phyloP scores from a whole-genome alignment of 1,140 invertebrate genomes.

The Cyclargus thomasi region DNA sequence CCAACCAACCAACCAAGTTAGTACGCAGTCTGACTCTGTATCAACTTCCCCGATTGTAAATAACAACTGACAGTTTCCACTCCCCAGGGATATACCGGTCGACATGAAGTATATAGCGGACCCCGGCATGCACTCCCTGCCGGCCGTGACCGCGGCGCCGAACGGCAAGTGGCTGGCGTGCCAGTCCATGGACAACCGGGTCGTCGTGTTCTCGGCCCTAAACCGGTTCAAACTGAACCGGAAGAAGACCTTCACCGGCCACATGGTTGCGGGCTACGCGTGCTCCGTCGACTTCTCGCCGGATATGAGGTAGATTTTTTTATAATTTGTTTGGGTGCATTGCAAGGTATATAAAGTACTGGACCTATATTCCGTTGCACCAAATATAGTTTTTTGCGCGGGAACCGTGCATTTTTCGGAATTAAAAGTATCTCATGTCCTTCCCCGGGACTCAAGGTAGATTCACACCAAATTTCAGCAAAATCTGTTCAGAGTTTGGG shows the following conservation, averaged over 20 bases:
- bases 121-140: constrained; percentile 99
- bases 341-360: no score
- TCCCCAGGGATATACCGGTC: constrained; percentile 95
- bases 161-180: constrained; percentile 99
- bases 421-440: no score
- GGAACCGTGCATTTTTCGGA: no score
- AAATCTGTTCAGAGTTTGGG: no score
- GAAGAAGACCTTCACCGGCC: constrained; percentile 98
- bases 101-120: constrained; percentile 99
- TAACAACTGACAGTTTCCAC: constrained; percentile 25
- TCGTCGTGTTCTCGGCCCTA: constrained; percentile 97
- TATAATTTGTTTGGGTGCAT: no score
- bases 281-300: constrained; percentile 98
- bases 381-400: no score
- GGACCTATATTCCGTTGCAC: no score
- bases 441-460: no score
- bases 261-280: constrained; percentile 99
- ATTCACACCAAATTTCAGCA: no score
- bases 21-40: no score
- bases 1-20: no score
- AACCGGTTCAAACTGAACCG: constrained; percentile 97
- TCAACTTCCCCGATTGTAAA: not conserved
- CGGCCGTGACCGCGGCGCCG: constrained; percentile 93
- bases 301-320: constrained; percentile 90
- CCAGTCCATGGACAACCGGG: constrained; percentile 99